Base-by-base conservation (phyloP, 2,113 vertebrate genomes). In the Apodemus speciosus region DNA sequence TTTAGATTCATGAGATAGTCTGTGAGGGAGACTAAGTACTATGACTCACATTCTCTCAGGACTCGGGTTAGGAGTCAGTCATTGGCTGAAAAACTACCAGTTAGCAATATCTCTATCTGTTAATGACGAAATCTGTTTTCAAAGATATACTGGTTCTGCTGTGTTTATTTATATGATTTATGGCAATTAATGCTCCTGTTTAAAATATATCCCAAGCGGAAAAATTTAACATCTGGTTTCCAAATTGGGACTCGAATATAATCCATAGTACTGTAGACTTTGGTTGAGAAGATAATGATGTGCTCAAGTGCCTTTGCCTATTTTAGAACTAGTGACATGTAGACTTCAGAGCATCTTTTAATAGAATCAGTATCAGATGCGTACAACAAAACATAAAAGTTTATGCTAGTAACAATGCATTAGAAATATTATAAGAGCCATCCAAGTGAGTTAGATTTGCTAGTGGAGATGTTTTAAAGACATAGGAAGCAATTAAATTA, bases 121-220 rank as follows among this genome's bases (percentile, higher is more conserved):
- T 30, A 30, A 27, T 30, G 27, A 64, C 13, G 11, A 30, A 64
- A 13, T 49, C 32, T 93, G 23, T 38, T 91, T 80, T n/a, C 11
- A 38, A 90, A 75, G 30, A 89, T 18, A 89, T 9, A 43, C 3
- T 68, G 32, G 3, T 86, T 92, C 56, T 84, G 13, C 84, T 56
- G 83, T 87, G 86, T 95, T 69, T 53, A 51, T 71, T 79, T 14
- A 77, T 93, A 87, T 94, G 40, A 87, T 85, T 91, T 94, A 69
- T 64, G 25, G 9, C 79, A 51, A 89, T 88, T 89, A 84, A 92
- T 80, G 9, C 7, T 76, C 64, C 66, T 77, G 56, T 93, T 95
- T 35, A 96, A 88, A 91, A 80, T 85, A 9, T 9, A 85, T 60
- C 7, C 11, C 89, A 89, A 56, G 21, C 64, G 35, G 51, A 23